Conservation (phyloP, 2,113 vertebrate species). For the Rhodinocichla rosea region DNA sequence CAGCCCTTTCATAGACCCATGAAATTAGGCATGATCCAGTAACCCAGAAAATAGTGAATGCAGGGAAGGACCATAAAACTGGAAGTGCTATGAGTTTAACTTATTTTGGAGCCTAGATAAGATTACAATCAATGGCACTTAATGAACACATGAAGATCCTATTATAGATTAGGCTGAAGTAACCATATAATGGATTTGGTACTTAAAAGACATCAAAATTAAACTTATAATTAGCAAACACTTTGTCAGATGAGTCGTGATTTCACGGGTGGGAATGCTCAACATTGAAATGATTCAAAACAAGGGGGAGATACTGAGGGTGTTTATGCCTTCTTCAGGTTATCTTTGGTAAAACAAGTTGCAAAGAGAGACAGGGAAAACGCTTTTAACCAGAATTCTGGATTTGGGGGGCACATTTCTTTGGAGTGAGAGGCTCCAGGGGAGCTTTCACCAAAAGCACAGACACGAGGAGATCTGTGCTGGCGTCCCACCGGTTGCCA, state of each 20-base stretch:
- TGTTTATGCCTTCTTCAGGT: neutral
- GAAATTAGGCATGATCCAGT: neutral
- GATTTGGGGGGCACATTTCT: neutral
- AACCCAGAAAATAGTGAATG: neutral
- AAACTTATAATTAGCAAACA: neutral
- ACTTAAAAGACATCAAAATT: neutral
- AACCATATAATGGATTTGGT: neutral
- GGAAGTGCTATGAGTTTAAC: neutral
- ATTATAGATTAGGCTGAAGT: neutral
- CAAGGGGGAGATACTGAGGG: neutral
- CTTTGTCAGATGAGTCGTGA: neutral
- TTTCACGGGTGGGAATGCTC: neutral
- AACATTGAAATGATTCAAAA: neutral
- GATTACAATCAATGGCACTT: neutral
- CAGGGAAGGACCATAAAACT: neutral
- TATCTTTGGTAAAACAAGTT: neutral
- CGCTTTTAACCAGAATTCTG: neutral
- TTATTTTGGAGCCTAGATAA: neutral
- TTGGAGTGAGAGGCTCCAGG: neutral
- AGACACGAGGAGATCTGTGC: neutral
- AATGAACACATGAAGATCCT: neutral
- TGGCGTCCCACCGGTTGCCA: neutral
- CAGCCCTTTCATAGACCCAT: neutral
- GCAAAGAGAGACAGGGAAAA: neutral
- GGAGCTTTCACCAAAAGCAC: neutral